Base-by-base conservation (phyloP, 2,797 vertebrate species). In the Syngnathus rostellatus region DNA sequence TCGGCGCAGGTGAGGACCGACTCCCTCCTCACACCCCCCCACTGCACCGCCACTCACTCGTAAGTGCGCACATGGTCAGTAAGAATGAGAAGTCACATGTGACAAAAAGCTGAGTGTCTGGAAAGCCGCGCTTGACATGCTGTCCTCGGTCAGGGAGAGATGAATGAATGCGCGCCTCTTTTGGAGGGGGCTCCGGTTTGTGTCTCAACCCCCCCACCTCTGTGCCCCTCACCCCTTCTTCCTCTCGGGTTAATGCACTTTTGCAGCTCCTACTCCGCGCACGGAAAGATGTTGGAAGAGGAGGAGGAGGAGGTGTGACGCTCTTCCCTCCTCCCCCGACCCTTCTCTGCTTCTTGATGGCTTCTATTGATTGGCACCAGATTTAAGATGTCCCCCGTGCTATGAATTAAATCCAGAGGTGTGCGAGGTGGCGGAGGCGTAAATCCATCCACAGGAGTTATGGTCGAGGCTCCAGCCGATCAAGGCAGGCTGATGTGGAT, bases 121-220 rank as follows among this genome's bases (percentile, higher is more conserved):
- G 73, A 81, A 77, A 76, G 55, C 78, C 72, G 76, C 68, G 73
- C 77, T 80, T 76, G 72, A 75, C 84, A 79, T 81, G 71, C 70
- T 78, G 76, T 75, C 78, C 73, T 85, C 77, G 67, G 72, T 67
- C 74, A 61, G 69, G 68, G 73, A 78, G 64, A 64, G 76, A 77
- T 70, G 73, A 75, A 83, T 76, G 80, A 82, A 81, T 75, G 81
- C 25, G 31, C 55, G 55, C 31, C 31, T 57, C 37, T 57, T 57
- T 70, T 81, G 61, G 73, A 80, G 60, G 55, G 9, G 57, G 65
- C 2, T 31, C 21, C 40, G 31, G 12, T 16, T 48, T 45, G 19
- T 43, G 6, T 50, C 45, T 46, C 62, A 1, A 23, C 60, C 25
- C 62, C 60, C 25, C 45, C 45, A 43, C 45, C 62, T 64, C 62